A percentile compares a stretch with the other conserved stretches of the same genome.
phyloP scores from a whole-genome alignment of 2,113 vertebrate genomes.

The Triplophysa tibetana region DNA sequence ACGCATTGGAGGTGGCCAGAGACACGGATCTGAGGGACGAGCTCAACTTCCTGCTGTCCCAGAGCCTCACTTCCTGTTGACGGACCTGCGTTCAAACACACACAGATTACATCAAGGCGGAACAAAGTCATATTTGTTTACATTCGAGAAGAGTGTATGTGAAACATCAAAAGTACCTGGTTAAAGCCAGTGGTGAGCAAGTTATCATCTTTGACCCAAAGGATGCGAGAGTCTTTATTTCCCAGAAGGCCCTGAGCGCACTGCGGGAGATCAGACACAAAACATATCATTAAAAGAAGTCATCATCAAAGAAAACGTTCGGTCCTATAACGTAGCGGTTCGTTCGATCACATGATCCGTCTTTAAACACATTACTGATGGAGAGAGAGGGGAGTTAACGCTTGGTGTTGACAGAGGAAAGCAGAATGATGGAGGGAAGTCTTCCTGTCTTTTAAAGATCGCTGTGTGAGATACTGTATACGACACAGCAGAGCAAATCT shows the following conservation, averaged over 20 bases:
- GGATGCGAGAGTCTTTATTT: conserved; percentile 83
- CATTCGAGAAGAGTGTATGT: too few species aligned
- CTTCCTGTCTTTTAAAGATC: conserved; percentile 24
- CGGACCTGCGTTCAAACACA: conserved; percentile 75
- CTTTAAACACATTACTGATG: neutral
- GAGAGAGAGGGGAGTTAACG: neutral
- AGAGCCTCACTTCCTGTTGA: conserved; percentile 84
- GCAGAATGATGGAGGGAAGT: conserved; percentile 23
- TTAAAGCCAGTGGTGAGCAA: conserved; percentile 88
- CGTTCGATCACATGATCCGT: too few species aligned
- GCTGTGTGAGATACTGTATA: too few species aligned
- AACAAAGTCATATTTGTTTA: too few species aligned
- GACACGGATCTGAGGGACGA: conserved; percentile 72
- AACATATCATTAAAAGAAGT: neutral
- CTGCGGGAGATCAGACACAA: neutral
- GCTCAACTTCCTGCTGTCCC: conserved; percentile 82
- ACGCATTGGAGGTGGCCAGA: conserved; percentile 84
- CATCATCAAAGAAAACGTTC: neutral
- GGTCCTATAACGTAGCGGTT: too few species aligned
- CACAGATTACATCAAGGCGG: neutral
- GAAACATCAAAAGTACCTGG: conserved; percentile 75
- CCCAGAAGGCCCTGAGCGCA: conserved; percentile 78
- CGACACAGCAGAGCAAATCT: conserved; percentile 62
- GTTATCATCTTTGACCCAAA: conserved; percentile 81
- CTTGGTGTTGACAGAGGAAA: neutral